These are phyloP conservation scores for Drosophila murphyi DNA, from an alignment of 1,140 invertebrate genomes.

Conservation along the genomic window DNA sequence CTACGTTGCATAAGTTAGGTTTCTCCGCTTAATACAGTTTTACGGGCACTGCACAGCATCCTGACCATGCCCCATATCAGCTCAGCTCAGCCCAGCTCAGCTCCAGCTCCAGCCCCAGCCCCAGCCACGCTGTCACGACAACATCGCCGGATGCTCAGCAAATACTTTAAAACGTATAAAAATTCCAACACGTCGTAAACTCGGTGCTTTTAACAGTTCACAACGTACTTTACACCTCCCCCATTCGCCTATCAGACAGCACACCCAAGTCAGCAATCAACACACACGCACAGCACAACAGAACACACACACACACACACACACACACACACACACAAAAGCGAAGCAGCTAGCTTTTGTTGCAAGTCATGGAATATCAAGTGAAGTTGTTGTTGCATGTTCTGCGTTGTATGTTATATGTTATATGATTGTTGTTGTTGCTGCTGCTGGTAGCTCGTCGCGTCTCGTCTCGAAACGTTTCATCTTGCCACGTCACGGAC, in stretches of 20 bases:
- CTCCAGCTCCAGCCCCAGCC: too few species aligned
- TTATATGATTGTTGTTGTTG: conserved; percentile 28
- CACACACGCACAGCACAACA: conserved; percentile 16
- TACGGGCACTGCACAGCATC: conserved; percentile 57
- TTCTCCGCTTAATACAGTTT: conserved; percentile 80
- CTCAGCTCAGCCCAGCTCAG: not conserved
- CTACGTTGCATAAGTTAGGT: conserved; percentile 76
- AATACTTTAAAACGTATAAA: conserved; percentile 83
- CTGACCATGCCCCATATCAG: conserved; percentile 2
- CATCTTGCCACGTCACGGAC: conserved; percentile 41
- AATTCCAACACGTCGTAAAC: conserved; percentile 82
- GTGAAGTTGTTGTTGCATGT: conserved; percentile 58
- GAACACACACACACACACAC: conserved; percentile 19
- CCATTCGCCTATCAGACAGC: not conserved
- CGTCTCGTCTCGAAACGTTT: not conserved
- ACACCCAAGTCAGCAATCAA: conserved; percentile 71
- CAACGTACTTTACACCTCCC: not conserved
- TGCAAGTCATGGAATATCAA: conserved; percentile 77
- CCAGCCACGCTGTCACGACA: conserved; percentile 17
- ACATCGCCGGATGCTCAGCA: conserved; percentile 53
- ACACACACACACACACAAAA: conserved; percentile 5
- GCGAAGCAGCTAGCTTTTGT: conserved; percentile 61
- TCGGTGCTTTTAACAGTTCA: conserved; percentile 70
- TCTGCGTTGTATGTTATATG: conserved; percentile 17
- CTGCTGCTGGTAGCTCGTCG: conserved; percentile 11